Evolutionary conservation across 2,113 vertebrate genomes (phyloP), one percentile per base, ranked within the genome.

Genomic region (Lagopus leucura): DNA sequence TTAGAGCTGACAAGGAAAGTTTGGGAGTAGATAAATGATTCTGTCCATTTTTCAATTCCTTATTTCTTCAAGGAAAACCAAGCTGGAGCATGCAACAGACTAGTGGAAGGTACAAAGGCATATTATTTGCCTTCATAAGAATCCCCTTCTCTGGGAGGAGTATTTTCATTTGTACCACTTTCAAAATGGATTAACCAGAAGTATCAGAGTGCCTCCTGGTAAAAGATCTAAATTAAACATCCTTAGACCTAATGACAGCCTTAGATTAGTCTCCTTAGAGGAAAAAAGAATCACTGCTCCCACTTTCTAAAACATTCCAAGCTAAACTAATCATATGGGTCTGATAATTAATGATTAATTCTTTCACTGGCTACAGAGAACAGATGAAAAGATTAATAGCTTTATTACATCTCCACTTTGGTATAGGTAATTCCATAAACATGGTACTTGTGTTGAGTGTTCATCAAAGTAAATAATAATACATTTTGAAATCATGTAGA

Each of bases 401-500:
- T 83, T 88, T 81, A 74, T 86, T 94, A 82, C 52, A 74, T 65
- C 71, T 94, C 60, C 47, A 55, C 80, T 94, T 96, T 86, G 69
- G 88, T 88, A 93, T 74, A 42, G 69, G 38, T 74, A 82, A 93
- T 93, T 96, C 89, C 76, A 92, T 83, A 94, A 95, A 93, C 57
- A 77, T 54, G 72, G 67, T 74, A 28, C 57, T 92, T 65, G 52
- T 55, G 72, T 87, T 86, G 69, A 92, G 69, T 27, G 64, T 42
- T 93, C 82, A 79, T 94, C 89, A 92, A 93, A 94, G 84, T 92
- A 96, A 92, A 94, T 89, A 95, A 91, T 89, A 93, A 92, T 78
- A 89, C 4, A 0, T 93, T 96, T 95, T 87, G 91, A 96, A 96
- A 94, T 93, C 28, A 88, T 87, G 91, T 88, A 93, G 93, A 96